These are phyloP conservation scores for Globodera rostochiensis DNA, from an alignment of 1,140 invertebrate genomes.

Conservation along the genomic window DNA sequence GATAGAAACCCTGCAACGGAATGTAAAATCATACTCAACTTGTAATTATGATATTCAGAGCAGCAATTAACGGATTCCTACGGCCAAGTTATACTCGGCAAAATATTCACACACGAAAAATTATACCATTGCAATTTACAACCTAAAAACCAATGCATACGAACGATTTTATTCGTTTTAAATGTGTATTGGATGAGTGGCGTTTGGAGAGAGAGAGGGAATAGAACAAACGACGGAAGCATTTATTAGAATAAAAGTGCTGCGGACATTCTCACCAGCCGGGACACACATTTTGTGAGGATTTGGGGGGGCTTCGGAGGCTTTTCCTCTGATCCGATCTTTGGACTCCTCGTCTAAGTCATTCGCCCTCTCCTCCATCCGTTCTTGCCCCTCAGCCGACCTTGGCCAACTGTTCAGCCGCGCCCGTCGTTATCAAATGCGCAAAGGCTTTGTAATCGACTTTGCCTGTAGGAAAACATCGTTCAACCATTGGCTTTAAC, in stretches of 20 bases:
- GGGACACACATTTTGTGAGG: constrained; percentile 5
- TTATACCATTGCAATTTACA: too few species aligned
- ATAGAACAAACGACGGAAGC: background rate
- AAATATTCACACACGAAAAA: too few species aligned
- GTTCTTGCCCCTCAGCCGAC: constrained; percentile 28
- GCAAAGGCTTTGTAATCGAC: constrained; percentile 66
- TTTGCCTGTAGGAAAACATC: constrained; percentile 38
- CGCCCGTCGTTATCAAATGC: constrained; percentile 64
- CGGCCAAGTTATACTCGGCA: too few species aligned
- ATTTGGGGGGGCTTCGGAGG: background rate
- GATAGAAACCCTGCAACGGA: too few species aligned
- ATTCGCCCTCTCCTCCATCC: background rate
- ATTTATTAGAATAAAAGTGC: constrained; percentile 1
- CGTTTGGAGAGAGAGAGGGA: background rate
- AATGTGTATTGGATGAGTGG: background rate
- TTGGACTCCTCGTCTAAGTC: constrained; percentile 1
- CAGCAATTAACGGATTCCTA: too few species aligned
- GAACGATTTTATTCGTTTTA: background rate
- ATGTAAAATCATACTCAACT: too few species aligned
- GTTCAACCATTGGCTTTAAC: background rate
- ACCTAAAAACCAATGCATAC: background rate
- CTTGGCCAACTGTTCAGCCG: constrained; percentile 62
- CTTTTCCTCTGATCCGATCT: background rate
- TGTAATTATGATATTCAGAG: too few species aligned
- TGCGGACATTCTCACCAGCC: constrained; percentile 14